A percentile compares a stretch with the other conserved stretches of the same genome.
phyloP scores from a whole-genome alignment of 2,113 vertebrate species.

The Podarcis muralis region DNA sequence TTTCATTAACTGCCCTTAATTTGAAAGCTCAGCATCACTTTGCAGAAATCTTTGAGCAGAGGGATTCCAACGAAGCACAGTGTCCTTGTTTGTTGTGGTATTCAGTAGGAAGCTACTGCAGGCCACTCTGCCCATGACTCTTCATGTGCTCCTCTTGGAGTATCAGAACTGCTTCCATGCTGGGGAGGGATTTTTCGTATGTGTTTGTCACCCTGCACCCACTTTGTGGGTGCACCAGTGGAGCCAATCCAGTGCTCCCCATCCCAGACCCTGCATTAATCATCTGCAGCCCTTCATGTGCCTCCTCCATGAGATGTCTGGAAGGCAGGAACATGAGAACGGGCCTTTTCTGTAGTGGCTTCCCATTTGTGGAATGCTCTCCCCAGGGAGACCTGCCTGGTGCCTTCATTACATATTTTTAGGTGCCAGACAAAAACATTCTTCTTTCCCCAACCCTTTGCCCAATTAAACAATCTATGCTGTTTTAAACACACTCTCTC shows the following conservation, averaged over 20 bases:
- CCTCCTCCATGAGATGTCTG: too few species aligned
- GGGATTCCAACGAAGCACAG: background rate
- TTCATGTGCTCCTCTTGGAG: background rate
- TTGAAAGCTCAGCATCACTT: slow-evolving; percentile 61
- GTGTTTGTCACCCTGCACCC: background rate
- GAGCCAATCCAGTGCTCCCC: too few species aligned
- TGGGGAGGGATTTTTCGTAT: background rate
- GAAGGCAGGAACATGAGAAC: too few species aligned
- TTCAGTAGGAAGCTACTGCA: background rate
- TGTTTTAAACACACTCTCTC: too few species aligned
- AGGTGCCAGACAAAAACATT: background rate
- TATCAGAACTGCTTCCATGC: background rate
- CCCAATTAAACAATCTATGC: too few species aligned
- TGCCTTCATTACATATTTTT: background rate
- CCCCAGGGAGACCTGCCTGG: background rate
- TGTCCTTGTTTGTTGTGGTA: slow-evolving; percentile 5
- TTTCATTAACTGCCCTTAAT: slow-evolving; percentile 71
- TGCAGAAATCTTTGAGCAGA: slow-evolving; percentile 38
- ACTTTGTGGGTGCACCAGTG: too few species aligned
- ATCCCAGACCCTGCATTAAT: too few species aligned
- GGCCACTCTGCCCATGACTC: background rate
- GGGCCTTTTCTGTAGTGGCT: too few species aligned
- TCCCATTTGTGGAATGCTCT: too few species aligned
- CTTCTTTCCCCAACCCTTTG: background rate
- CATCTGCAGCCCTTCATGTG: too few species aligned